phyloP scores from a whole-genome alignment of 2,797 vertebrate genomes.

The Mus spretus region DNA sequence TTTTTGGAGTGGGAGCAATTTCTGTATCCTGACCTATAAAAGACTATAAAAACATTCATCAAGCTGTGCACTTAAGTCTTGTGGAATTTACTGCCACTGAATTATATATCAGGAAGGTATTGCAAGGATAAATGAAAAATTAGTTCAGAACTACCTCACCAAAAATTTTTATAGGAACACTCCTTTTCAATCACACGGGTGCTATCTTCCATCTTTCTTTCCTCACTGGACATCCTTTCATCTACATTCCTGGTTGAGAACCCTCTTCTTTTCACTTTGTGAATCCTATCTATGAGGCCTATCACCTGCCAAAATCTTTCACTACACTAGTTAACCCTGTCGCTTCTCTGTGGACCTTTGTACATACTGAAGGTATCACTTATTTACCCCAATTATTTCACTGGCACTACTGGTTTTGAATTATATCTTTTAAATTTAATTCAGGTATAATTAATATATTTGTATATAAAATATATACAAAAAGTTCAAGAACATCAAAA shows the following conservation, averaged over 20 bases:
- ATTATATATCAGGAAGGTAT: neutral
- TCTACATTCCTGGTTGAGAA: neutral
- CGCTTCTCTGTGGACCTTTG: neutral
- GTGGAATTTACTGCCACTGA: slow-evolving; percentile 7
- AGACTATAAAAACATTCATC: slow-evolving; percentile 41
- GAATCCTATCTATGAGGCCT: neutral
- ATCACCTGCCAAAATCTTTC: slow-evolving; percentile 30
- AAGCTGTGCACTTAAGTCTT: slow-evolving; percentile 30
- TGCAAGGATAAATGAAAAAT: slow-evolving; percentile 48
- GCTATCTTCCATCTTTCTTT: slow-evolving; percentile 35
- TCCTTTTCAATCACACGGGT: slow-evolving; percentile 18
- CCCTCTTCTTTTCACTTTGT: slow-evolving; percentile 15
- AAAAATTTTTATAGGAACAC: slow-evolving; percentile 21
- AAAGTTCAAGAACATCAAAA: slow-evolving; percentile 11
- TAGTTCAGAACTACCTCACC: slow-evolving; percentile 2
- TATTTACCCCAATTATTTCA: slow-evolving; percentile 25
- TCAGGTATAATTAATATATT: neutral
- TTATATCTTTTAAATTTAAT: slow-evolving; percentile 37
- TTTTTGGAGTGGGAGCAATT: slow-evolving; percentile 28
- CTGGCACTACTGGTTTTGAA: neutral
- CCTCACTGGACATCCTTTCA: neutral
- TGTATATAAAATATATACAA: neutral
- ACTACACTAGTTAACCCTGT: neutral
- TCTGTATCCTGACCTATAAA: slow-evolving; percentile 2
- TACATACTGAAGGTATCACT: slow-evolving; percentile 22